Conservation (phyloP, 1,140 invertebrate species). For the Stegodyphus dumicola region DNA sequence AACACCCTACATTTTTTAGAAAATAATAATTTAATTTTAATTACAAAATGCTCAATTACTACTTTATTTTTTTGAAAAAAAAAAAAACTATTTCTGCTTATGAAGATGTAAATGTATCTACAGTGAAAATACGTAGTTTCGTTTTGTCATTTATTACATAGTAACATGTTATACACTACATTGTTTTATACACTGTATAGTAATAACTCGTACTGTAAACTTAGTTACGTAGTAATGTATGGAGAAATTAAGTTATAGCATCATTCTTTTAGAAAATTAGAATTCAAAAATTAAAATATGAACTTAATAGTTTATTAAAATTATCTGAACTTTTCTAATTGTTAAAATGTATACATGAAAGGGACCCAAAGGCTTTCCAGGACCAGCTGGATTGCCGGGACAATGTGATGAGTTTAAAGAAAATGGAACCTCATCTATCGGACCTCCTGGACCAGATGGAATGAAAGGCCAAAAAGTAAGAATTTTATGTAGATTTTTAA, state of each 20-base stretch:
- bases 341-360: neutral
- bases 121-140: too few relatives aligned
- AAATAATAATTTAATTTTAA: too few relatives aligned
- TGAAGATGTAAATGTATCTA: too few relatives aligned
- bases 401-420: slow-evolving; percentile 44
- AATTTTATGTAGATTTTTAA: neutral
- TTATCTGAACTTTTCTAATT: neutral
- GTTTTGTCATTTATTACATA: too few relatives aligned
- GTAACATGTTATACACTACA: too few relatives aligned
- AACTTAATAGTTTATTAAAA: neutral
- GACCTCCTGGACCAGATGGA: slow-evolving; percentile 66
- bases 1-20: too few relatives aligned
- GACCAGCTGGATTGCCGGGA: slow-evolving; percentile 41
- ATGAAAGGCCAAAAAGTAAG: slow-evolving; percentile 65
- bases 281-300: neutral
- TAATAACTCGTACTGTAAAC: too few relatives aligned
- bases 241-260: neutral
- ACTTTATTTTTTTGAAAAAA: too few relatives aligned
- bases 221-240: too few relatives aligned
- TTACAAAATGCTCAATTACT: too few relatives aligned
- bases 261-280: neutral
- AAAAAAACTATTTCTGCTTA: too few relatives aligned
- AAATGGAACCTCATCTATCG: slow-evolving; percentile 55
- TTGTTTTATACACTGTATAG: too few relatives aligned
- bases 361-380: slow-evolving; percentile 53